A percentile compares a stretch with the other conserved stretches of the same genome.
Evolutionary conservation across 1,140 invertebrate species (phyloP).

Genomic region (Musca domestica): DNA sequence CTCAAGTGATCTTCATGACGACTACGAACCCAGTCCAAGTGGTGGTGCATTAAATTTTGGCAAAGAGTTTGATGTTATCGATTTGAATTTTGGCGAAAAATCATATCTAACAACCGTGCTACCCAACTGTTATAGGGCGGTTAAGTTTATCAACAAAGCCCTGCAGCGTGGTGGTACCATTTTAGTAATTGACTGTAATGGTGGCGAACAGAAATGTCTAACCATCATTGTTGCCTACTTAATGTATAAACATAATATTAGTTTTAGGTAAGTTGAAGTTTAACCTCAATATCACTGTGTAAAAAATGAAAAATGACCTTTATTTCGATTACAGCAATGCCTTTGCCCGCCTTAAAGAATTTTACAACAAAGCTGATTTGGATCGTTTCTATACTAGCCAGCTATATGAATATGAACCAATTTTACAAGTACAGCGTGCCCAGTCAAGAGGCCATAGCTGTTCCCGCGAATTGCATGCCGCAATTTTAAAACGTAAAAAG

Average conservation of each 20-base stretch:
- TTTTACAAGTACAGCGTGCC: conserved; percentile 32
- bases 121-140: conserved; percentile 35
- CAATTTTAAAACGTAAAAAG: conserved; percentile 31
- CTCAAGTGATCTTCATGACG: conserved; percentile 8
- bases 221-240: conserved; percentile 32
- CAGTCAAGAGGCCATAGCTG: conserved; percentile 32
- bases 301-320: not conserved
- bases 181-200: conserved; percentile 31
- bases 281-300: not conserved
- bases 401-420: conserved; percentile 35
- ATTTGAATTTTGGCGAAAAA: conserved; percentile 35
- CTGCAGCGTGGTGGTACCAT: conserved; percentile 25
- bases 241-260: conserved; percentile 35
- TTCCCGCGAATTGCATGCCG: conserved; percentile 28
- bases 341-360: conserved; percentile 31
- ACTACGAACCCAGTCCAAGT: not conserved
- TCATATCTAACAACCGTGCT: conserved; percentile 31
- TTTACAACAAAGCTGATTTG: conserved; percentile 32
- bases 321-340: conserved; percentile 29
- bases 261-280: conserved; percentile 31
- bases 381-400: conserved; percentile 32
- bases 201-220: conserved; percentile 32
- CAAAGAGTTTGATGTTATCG: conserved; percentile 31
- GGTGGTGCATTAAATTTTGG: conserved; percentile 19
- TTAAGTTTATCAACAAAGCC: conserved; percentile 32